Base-by-base conservation (phyloP, 1,140 invertebrate genomes). In the Plectrocnemia conspersa region DNA sequence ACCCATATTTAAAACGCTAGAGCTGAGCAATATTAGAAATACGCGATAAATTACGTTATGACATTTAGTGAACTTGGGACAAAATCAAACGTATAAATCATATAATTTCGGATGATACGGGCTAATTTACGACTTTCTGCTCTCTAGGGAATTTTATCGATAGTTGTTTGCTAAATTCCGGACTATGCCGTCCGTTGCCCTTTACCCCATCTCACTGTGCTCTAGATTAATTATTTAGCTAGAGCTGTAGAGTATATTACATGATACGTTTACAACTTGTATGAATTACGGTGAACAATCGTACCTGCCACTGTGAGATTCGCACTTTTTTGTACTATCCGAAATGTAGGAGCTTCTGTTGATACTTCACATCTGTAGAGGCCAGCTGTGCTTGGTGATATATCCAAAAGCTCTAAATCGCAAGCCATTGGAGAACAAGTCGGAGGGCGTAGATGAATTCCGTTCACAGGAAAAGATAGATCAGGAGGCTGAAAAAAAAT, bases 321-420 rank as follows among this genome's bases (percentile, higher is more conserved):
- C 16, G 58, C 38, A 24, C 41, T 60, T 25, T 53, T 46, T 18
- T 60, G 49, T 15, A 45, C 58, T 45, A 60, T 60, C 10, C 54
- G 33, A 35, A 60, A 71, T 18, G 65, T 64, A 9, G 68, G 68
- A 5, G 64, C 68, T 46, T 69, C 68, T 11, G 64, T 67, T 27
- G 68, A 69, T 11, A 71, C 59, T 58, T 71, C 68, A 50, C 68
- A 71, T 11, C 64, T 56, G 44, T 68, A 71, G 18, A 58, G 47
- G 1, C 68, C 68, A 19, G 52, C 52, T 10, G 59, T 52, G 13
- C n/a, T 18, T 6, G 42, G 46, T 6, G 18, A 23, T 19, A 58
- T 13, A 9, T 32, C 19, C 1, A 45, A 44, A 41, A 62, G 35
- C 25, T 58, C 49, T 27, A 62, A 36, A 45, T 61, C 59, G 15